These are phyloP conservation scores for Scomber japonicus DNA, from an alignment of 2,113 vertebrate genomes.

Conservation along the genomic window DNA sequence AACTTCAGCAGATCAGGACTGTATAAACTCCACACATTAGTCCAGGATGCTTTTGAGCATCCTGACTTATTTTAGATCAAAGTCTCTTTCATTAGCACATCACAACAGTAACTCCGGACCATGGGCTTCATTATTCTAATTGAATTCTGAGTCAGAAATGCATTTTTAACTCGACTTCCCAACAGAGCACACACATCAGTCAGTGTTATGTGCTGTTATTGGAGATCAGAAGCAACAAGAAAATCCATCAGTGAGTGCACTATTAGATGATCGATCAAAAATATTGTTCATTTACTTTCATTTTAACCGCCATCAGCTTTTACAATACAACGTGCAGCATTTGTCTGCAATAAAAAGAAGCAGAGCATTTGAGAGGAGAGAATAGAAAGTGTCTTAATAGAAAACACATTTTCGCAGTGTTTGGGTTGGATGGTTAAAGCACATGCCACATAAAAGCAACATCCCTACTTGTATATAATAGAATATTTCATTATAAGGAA, in stretches of 20 bases:
- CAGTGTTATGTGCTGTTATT: slow-evolving; percentile 9
- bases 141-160: slow-evolving; percentile 65
- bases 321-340: too few relatives aligned
- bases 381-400: neutral
- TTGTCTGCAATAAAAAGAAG: neutral
- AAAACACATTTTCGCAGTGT: neutral
- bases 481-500: too few relatives aligned
- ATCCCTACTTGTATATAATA: neutral
- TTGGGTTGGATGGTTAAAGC: too few relatives aligned
- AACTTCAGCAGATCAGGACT: slow-evolving; percentile 27
- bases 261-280: slow-evolving; percentile 5
- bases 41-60: slow-evolving; percentile 38
- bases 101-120: slow-evolving; percentile 62
- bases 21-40: slow-evolving; percentile 39
- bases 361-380: neutral
- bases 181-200: slow-evolving; percentile 30
- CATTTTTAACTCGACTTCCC: slow-evolving; percentile 48
- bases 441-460: too few relatives aligned
- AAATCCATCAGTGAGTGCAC: slow-evolving; percentile 3
- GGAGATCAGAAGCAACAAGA: slow-evolving; percentile 14
- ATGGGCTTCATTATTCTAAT: slow-evolving; percentile 71
- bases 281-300: too few relatives aligned
- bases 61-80: slow-evolving; percentile 76
- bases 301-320: too few relatives aligned
- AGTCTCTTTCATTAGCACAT: slow-evolving; percentile 74